phyloP scores from a whole-genome alignment of 2,113 vertebrate species.

The Glaucomys volans region DNA sequence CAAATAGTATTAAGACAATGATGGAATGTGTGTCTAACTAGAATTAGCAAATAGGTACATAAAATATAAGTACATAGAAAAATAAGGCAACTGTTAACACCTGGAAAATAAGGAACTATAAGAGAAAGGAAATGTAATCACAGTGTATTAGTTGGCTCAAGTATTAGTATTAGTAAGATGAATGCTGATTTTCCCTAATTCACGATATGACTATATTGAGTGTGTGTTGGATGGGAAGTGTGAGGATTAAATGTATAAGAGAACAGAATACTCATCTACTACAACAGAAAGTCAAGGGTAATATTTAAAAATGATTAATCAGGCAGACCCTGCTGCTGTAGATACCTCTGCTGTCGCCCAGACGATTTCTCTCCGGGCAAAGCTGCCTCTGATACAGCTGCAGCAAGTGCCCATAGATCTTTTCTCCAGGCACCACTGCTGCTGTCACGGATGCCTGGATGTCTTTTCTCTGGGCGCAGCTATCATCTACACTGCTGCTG shows the following conservation, averaged over 20 bases:
- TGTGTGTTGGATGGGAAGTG: background rate
- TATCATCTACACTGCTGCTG: no score
- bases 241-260: background rate
- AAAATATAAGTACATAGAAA: background rate
- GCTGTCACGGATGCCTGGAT: no score
- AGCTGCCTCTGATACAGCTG: no score
- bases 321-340: background rate
- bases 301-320: slow-evolving; percentile 19
- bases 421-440: no score
- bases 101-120: background rate
- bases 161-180: background rate
- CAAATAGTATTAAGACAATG: background rate
- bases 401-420: no score
- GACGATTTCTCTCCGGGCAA: no score
- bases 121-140: background rate
- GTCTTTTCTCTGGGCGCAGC: no score
- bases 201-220: background rate
- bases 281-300: background rate
- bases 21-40: background rate
- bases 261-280: background rate
- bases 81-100: background rate
- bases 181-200: background rate
- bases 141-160: background rate
- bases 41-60: background rate
- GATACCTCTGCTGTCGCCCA: no score